phyloP scores from a whole-genome alignment of 2,113 vertebrate species.

The Triplophysa rosa region DNA sequence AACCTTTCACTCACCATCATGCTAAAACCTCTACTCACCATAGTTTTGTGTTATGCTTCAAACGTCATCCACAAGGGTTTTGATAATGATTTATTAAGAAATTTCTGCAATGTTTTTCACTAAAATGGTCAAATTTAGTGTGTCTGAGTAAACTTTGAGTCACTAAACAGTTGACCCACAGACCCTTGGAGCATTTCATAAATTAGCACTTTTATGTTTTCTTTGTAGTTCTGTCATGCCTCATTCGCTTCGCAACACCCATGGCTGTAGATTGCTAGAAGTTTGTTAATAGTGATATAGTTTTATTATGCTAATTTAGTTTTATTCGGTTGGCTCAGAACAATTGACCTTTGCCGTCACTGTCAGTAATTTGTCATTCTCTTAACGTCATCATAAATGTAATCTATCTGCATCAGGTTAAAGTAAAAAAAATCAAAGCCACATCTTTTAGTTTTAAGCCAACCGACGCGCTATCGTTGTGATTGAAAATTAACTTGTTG shows the following conservation, averaged over 20 bases:
- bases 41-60: constrained; percentile 33
- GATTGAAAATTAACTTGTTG: constrained; percentile 45
- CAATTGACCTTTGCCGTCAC: constrained; percentile 22
- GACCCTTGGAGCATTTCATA: constrained; percentile 66
- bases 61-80: constrained; percentile 16
- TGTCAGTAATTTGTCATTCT: constrained; percentile 21
- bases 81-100: constrained; percentile 1
- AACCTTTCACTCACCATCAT: constrained; percentile 32
- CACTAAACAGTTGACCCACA: constrained; percentile 49
- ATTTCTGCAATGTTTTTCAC: constrained; percentile 47
- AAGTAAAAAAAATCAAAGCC: constrained; percentile 21
- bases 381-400: constrained; percentile 34
- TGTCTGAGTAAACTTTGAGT: no score
- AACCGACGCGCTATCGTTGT: constrained; percentile 53
- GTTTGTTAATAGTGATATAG: constrained; percentile 50
- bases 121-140: constrained; percentile 31
- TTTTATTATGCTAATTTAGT: constrained; percentile 44
- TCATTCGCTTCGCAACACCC: constrained; percentile 35
- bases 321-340: constrained; percentile 59
- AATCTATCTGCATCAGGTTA: constrained; percentile 12
- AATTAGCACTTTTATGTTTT: constrained; percentile 48
- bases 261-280: constrained; percentile 38
- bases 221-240: constrained; percentile 46
- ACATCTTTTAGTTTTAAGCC: constrained; percentile 56
- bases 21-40: neutral